Conservation (phyloP, 2,797 vertebrate species). For the Galaxias olidus region DNA sequence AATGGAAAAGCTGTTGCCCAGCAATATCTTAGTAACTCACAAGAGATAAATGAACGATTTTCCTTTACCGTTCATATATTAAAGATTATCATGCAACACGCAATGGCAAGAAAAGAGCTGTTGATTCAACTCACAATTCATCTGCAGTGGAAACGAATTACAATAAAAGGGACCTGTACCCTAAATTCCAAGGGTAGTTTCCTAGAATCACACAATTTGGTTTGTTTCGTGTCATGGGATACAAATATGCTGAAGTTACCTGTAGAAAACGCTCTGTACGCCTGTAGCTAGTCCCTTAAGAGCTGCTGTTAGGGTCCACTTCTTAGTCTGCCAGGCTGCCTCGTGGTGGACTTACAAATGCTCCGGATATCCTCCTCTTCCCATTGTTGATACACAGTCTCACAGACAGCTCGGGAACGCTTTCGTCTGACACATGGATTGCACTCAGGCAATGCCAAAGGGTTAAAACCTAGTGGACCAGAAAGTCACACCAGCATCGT, state of each 20-base stretch:
- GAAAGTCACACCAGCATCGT: constrained; percentile 69
- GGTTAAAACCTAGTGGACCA: constrained; percentile 73
- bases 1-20: constrained; percentile 43
- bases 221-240: neutral
- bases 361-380: constrained; percentile 58
- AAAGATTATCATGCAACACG: too few relatives aligned
- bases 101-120: too few relatives aligned
- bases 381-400: constrained; percentile 49
- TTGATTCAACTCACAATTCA: too few relatives aligned
- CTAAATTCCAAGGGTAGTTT: too few relatives aligned
- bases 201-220: too few relatives aligned
- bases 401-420: constrained; percentile 36
- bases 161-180: too few relatives aligned
- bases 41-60: neutral
- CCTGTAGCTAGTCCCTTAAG: constrained; percentile 58
- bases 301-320: constrained; percentile 70
- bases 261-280: constrained; percentile 35
- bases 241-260: constrained; percentile 75
- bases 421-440: constrained; percentile 56
- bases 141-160: too few relatives aligned
- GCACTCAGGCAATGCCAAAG: constrained; percentile 69
- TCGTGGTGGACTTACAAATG: constrained; percentile 60
- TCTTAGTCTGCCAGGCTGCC: constrained; percentile 67
- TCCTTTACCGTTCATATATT: too few relatives aligned
- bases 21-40: constrained; percentile 9